These are phyloP conservation scores for Rousettus leschenaultii DNA, from an alignment of 2,113 vertebrate species.

Conservation along the genomic window DNA sequence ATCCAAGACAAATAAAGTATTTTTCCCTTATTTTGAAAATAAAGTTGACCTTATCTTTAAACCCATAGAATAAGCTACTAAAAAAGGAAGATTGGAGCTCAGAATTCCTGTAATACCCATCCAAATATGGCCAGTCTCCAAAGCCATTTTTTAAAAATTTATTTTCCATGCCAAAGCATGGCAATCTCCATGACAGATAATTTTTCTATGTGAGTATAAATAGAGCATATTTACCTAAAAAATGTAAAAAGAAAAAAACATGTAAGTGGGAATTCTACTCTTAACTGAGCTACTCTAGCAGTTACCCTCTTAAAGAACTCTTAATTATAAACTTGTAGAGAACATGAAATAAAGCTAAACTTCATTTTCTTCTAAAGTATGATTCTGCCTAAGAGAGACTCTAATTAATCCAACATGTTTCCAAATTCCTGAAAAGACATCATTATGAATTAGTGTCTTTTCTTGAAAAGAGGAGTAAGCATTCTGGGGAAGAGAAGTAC, in stretches of 20 bases:
- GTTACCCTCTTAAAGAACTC: not conserved
- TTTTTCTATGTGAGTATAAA: not conserved
- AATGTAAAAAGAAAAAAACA: not conserved
- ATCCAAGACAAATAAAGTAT: not conserved
- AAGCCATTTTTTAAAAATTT: not conserved
- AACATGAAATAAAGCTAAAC: not conserved
- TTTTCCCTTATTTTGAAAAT: not conserved
- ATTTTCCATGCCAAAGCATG: not conserved
- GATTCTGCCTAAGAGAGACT: not conserved
- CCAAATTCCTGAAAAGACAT: slow-evolving; percentile 15
- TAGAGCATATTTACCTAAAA: not conserved
- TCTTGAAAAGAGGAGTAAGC: not conserved
- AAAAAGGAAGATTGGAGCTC: not conserved
- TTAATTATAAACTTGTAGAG: not conserved
- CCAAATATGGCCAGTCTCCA: not conserved
- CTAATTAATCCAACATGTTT: slow-evolving; percentile 11
- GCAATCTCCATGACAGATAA: not conserved
- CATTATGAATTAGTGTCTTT: slow-evolving; percentile 22
- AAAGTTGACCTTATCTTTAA: not conserved
- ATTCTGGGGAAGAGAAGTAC: not conserved
- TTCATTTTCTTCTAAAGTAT: not conserved
- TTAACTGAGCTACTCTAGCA: not conserved
- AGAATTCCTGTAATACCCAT: not conserved
- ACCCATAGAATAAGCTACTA: not conserved
- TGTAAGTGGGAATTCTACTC: not conserved